phyloP scores from a whole-genome alignment of 2,888 invertebrate species.

The Thysanoteuthis rhombus region DNA sequence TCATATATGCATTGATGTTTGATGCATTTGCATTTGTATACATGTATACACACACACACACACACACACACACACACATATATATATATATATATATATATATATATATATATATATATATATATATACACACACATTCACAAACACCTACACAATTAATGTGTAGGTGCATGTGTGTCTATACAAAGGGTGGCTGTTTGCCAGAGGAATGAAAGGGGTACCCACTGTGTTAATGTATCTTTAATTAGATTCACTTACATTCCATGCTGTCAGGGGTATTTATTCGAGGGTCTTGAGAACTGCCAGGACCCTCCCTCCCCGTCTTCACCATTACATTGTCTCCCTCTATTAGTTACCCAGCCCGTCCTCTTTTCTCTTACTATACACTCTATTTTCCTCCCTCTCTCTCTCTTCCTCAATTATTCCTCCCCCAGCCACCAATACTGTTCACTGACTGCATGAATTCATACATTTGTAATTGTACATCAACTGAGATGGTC shows the following conservation, averaged over 20 bases:
- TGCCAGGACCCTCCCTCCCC: too few relatives aligned
- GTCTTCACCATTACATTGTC: not conserved
- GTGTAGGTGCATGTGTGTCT: not conserved
- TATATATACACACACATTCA: too few relatives aligned
- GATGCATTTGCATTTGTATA: not conserved
- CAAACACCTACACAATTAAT: not conserved
- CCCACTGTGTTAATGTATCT: constrained; percentile 12
- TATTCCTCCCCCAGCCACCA: not conserved
- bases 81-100: too few relatives aligned
- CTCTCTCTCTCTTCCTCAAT: not conserved
- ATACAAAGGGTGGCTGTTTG: not conserved
- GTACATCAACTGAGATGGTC: not conserved
- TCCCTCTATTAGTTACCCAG: not conserved
- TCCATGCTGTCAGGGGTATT: constrained; percentile 12
- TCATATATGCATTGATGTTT: not conserved
- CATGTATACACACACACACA: not conserved
- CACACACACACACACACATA: not conserved
- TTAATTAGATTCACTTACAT: not conserved
- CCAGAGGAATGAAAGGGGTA: not conserved
- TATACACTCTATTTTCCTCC: not conserved
- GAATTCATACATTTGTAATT: not conserved
- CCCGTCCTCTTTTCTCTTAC: not conserved
- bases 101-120: too few relatives aligned
- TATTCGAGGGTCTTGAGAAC: not conserved
- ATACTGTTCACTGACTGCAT: not conserved